Base-by-base conservation (phyloP, 2,888 invertebrate genomes). In the Osmoderma eremita region DNA sequence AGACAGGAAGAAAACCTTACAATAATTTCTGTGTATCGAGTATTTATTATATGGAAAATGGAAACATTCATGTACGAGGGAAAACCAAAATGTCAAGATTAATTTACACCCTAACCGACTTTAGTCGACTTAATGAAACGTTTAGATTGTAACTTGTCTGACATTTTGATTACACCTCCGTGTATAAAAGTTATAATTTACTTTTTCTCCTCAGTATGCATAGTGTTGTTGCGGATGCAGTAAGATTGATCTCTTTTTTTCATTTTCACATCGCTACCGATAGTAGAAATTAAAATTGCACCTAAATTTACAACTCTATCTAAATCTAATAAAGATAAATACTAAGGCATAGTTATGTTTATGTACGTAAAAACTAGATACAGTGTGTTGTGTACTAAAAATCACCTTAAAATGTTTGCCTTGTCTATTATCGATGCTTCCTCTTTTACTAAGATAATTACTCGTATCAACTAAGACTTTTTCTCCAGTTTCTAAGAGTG, bases 301-400 rank as follows among this genome's bases (percentile, higher is more conserved):
- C 68, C 68, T 68, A 68, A 64, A 58, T 24, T 65, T 68, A 68
- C 68, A 50, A 48, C 18, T 10, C 50, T 66, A 65, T n/a, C n/a
- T n/a, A n/a, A n/a, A 18, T 41, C 64, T 68, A 68, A 64, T 65
- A 64, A 67, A 64, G 53, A 67, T 67, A 67, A 67, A 67, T 67
- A 67, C 63, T 67, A 67, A 67, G 64, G 64, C 67, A 61, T 67
- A 58, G 49, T n/a, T n/a, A n/a, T n/a, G n/a, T n/a, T n/a, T n/a
- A n/a, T n/a, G n/a, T 54, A 67, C 50, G 63, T 67, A 63, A 56
- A 67, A 63, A 64, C 67, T 67, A 67, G 56, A 56, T 65, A 67
- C 54, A 63, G 36, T 66, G 41, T 36, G 41, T 64, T n/a, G 30
- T 30, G 20, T 50, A 65, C 49, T 65, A 65, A 65, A 41, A 65